Evolutionary conservation across 2,113 vertebrate genomes (phyloP).

Genomic region (Dinomys branickii): DNA sequence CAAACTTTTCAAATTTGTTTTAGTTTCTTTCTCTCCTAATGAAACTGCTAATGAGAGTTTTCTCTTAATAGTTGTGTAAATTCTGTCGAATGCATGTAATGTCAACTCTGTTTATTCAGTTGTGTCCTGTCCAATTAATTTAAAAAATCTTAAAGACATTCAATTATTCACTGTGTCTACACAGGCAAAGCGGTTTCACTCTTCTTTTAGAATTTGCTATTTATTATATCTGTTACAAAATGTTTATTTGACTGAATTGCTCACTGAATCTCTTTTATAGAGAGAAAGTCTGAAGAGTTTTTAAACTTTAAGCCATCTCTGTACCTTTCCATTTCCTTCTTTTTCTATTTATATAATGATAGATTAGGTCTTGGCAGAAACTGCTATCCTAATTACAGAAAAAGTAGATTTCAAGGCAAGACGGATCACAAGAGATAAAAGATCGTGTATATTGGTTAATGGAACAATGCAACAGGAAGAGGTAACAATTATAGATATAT

Average conservation of each 20-base stretch:
- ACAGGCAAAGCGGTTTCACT: neutral
- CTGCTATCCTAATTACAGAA: neutral
- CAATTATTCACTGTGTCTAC: constrained; percentile 8
- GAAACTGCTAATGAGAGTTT: constrained; percentile 51
- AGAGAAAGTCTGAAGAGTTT: neutral
- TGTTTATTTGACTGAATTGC: neutral
- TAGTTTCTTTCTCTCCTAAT: constrained; percentile 56
- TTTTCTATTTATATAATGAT: neutral
- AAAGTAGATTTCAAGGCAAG: neutral
- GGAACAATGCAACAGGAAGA: neutral
- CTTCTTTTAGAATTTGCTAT: neutral
- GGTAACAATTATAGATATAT: neutral
- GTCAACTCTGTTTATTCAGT: constrained; percentile 21
- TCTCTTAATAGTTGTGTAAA: constrained; percentile 44
- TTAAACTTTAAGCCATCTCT: neutral
- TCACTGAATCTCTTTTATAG: neutral
- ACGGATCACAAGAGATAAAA: neutral
- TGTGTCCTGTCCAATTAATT: constrained; percentile 17
- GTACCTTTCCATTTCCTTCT: neutral
- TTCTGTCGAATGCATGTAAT: neutral
- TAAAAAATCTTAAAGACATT: constrained; percentile 29
- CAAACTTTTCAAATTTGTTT: neutral
- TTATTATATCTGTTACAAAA: constrained; percentile 1
- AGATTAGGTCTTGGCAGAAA: neutral
- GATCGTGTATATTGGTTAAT: neutral